These are phyloP conservation scores for Esperia sulphurella DNA, from an alignment of 2,888 invertebrate genomes.

Conservation along the genomic window DNA sequence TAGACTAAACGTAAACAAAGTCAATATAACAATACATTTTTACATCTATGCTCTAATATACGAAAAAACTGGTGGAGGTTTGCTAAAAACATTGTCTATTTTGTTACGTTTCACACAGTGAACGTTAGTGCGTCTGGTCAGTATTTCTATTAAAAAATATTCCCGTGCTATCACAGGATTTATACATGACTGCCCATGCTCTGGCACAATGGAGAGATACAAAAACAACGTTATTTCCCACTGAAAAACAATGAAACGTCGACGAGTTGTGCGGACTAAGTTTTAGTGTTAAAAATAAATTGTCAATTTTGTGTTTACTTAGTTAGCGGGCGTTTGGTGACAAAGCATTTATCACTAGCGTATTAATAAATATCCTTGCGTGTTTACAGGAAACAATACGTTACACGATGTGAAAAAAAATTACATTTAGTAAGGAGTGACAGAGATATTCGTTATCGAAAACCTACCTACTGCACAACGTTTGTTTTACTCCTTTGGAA, in stretches of 20 bases:
- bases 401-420: too few relatives aligned
- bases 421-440: too few relatives aligned
- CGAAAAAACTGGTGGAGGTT: neutral
- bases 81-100: neutral
- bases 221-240: conserved; percentile 49
- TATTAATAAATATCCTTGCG: too few relatives aligned
- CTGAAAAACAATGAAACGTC: conserved; percentile 32
- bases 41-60: too few relatives aligned
- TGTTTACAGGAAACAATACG: too few relatives aligned
- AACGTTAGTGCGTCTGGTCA: conserved; percentile 32
- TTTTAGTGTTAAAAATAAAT: conserved; percentile 6
- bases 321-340: neutral
- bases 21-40: too few relatives aligned
- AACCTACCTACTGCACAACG: too few relatives aligned
- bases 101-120: neutral
- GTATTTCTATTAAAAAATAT: conserved; percentile 59
- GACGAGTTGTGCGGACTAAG: conserved; percentile 15
- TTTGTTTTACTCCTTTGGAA: too few relatives aligned
- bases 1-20: too few relatives aligned
- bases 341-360: too few relatives aligned
- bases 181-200: conserved; percentile 60
- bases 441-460: too few relatives aligned
- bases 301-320: conserved; percentile 1
- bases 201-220: conserved; percentile 63
- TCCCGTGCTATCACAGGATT: conserved; percentile 64